phyloP scores from a whole-genome alignment of 2,888 invertebrate genomes.

The Aproaerema taeniolella region DNA sequence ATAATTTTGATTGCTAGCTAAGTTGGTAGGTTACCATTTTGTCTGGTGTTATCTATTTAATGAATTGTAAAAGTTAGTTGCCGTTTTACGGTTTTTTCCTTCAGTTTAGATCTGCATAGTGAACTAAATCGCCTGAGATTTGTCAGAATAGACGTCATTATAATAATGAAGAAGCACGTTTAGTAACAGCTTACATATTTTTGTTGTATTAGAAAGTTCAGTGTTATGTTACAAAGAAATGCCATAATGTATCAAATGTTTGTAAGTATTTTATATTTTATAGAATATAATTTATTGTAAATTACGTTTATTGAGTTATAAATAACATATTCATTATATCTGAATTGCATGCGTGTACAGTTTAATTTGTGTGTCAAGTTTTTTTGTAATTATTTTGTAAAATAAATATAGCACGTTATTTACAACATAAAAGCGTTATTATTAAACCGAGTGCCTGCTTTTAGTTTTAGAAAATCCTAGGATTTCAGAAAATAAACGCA shows the following conservation, averaged over 20 bases:
- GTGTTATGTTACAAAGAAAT: constrained; percentile 67
- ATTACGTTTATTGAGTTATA: constrained; percentile 49
- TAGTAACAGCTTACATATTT: constrained; percentile 58
- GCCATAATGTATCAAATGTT: constrained; percentile 71
- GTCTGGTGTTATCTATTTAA: constrained; percentile 66
- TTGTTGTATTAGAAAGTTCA: constrained; percentile 75
- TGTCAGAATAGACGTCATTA: constrained; percentile 33
- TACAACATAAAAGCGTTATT: constrained; percentile 63
- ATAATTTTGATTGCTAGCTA: constrained; percentile 54
- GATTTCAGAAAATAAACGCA: too few relatives aligned
- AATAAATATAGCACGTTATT: constrained; percentile 77
- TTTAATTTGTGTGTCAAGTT: constrained; percentile 67
- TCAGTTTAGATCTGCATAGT: constrained; percentile 21
- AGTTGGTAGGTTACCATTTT: constrained; percentile 68
- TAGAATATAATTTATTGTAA: constrained; percentile 55
- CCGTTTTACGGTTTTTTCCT: constrained; percentile 45
- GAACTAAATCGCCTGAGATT: constrained; percentile 18
- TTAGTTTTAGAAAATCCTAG: too few relatives aligned
- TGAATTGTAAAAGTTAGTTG: constrained; percentile 40
- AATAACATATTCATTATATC: constrained; percentile 44
- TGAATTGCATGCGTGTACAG: constrained; percentile 73
- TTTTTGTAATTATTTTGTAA: constrained; percentile 77
- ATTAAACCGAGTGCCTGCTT: too few relatives aligned
- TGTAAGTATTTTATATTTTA: constrained; percentile 45
- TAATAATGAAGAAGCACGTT: constrained; percentile 15